Percentiles rank a stretch among this genome's conserved stretches.
phyloP scores from a whole-genome alignment of 2,888 invertebrate species.

The Apamea anceps region DNA sequence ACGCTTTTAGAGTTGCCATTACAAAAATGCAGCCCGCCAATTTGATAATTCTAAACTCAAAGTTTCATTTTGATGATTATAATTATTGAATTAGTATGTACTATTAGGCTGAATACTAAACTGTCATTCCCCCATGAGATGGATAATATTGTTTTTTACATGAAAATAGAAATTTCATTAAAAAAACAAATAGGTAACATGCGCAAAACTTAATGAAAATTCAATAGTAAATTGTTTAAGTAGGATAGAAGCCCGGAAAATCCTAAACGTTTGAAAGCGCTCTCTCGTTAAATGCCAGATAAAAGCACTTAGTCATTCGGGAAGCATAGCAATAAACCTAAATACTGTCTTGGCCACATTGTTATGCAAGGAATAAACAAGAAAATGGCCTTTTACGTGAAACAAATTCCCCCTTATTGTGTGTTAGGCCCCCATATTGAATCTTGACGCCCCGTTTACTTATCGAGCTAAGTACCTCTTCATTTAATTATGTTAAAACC shows the following conservation, averaged over 20 bases:
- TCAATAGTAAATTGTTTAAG: background rate
- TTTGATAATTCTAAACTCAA: background rate
- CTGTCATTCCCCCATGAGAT: background rate
- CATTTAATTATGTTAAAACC: conserved; percentile 62
- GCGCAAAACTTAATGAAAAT: background rate
- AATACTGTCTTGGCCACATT: conserved; percentile 28
- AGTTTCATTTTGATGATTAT: background rate
- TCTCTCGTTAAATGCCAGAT: background rate
- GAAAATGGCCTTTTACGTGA: conserved; percentile 20
- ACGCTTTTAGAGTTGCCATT: background rate
- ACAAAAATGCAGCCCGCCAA: background rate
- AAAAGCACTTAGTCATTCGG: conserved; percentile 28
- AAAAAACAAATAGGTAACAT: background rate
- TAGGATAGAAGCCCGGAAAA: background rate
- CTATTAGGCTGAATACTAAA: background rate
- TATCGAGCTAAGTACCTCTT: conserved; percentile 34
- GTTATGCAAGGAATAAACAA: background rate
- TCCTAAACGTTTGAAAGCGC: background rate
- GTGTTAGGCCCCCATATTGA: conserved; percentile 30
- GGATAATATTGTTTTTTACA: background rate
- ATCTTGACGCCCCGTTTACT: conserved; percentile 23
- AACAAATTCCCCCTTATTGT: conserved; percentile 43
- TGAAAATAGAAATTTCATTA: too few species aligned
- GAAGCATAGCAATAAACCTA: conserved; percentile 36
- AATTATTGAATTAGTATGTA: background rate